Percentiles rank a stretch among this genome's conserved stretches.
phyloP scores from a whole-genome alignment of 1,140 invertebrate genomes.

The Bathynomus jamesi region DNA sequence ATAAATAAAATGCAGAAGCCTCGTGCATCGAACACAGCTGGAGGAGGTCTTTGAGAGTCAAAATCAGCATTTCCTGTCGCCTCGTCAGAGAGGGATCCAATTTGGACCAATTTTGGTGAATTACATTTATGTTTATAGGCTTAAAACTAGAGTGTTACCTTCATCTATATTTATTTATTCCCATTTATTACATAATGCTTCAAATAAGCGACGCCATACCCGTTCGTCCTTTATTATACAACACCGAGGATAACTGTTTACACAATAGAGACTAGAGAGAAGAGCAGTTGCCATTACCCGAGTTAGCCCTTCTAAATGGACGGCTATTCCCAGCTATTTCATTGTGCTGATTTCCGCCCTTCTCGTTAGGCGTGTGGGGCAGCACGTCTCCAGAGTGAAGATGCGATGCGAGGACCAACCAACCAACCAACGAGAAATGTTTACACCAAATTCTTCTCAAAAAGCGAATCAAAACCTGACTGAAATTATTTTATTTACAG shows the following conservation, averaged over 20 bases:
- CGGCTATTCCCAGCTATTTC: neutral
- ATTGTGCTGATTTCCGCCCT: neutral
- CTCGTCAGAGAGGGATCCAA: neutral
- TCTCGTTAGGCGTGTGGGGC: neutral
- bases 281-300: neutral
- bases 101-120: neutral
- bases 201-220: no score
- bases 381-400: neutral
- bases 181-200: no score
- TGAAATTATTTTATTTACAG: no score
- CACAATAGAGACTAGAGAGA: no score
- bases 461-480: no score
- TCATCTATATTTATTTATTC: no score
- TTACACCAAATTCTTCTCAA: no score
- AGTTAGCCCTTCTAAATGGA: neutral
- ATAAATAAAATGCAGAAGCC: neutral
- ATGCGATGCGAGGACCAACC: no score
- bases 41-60: neutral
- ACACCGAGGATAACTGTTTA: no score
- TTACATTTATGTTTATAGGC: neutral
- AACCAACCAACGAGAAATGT: no score
- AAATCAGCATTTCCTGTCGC: neutral
- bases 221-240: no score
- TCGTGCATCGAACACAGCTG: neutral
- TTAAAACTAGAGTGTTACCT: no score